Base-by-base conservation (phyloP, 2,888 invertebrate species). In the Sarcophaga carnaria region DNA sequence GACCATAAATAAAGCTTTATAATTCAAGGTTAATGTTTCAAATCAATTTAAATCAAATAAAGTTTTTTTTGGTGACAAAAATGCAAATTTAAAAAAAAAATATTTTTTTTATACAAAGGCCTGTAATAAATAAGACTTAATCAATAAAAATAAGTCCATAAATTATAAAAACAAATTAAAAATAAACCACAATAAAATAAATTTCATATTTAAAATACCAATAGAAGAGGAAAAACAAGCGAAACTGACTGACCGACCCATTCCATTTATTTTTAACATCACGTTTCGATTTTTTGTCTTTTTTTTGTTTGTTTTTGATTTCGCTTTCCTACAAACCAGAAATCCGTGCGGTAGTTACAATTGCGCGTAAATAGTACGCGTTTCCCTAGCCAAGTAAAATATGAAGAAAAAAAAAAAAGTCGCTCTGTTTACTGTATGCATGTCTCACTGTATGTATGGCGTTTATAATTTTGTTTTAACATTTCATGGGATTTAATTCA, bases 11-110 rank as follows among this genome's bases (percentile, higher is more conserved):
- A 69, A 78, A 76, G 3, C 67, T 74, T 83, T 67, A 37, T 4
- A 59, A 72, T 86, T 83, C 80, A 86, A 86, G 86, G 86, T 72
- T 77, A 72, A 66, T 37, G 37, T 20, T 59, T n/a, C 70, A 71
- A 37, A 74, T 62, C 12, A 47, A 45, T 59, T n/a, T 66, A 71
- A 37, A 74, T 62, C 12, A 47, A 45, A 63, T 14, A 62, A 72
- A 47, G 37, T 37, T 37, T 69, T n/a, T 22, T 22, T 22, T 77
- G 22, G 49, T 72, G 71, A 74, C 67, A 69, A 60, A n/a, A 67
- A 83, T 62, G 69, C 69, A 79, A 74, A 70, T 70, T 71, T 6
- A 20, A 27, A 80, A 70, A 70, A 64, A 80, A 70, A 22, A 64
- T 66, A 20, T 3, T 37, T 37, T 37, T 37, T 37, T 37, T 37